A percentile compares a stretch with the other conserved stretches of the same genome.
phyloP scores from a whole-genome alignment of 2,888 invertebrate species.

The Colostygia pectinataria region DNA sequence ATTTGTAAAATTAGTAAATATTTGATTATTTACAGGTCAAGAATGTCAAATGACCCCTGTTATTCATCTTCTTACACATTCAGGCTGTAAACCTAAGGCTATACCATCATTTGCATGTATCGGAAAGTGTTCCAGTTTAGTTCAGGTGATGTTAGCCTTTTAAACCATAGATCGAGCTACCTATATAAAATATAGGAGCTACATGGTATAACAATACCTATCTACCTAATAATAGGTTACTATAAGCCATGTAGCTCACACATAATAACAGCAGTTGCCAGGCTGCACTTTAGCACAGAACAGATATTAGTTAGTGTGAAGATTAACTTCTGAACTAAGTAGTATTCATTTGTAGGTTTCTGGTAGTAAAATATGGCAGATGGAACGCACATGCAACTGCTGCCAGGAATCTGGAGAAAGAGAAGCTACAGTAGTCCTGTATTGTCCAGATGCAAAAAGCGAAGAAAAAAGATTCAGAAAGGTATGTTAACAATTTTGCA shows the following conservation, averaged over 20 bases:
- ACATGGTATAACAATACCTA: too few species aligned
- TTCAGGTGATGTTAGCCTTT: conserved; percentile 94
- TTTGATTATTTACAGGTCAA: conserved; percentile 73
- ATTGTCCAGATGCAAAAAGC: conserved; percentile 94
- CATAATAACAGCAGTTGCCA: too few species aligned
- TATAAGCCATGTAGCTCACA: too few species aligned
- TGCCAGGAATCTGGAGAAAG: conserved; percentile 97
- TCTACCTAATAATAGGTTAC: too few species aligned
- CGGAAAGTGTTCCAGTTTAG: conserved; percentile 94
- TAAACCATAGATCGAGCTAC: too few species aligned
- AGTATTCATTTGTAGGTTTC: conserved; percentile 92
- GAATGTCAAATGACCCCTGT: conserved; percentile 96
- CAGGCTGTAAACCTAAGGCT: conserved; percentile 95
- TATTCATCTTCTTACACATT: conserved; percentile 94
- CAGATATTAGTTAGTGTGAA: too few species aligned
- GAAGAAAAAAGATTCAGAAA: conserved; percentile 93
- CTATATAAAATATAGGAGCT: too few species aligned
- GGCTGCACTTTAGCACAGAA: too few species aligned
- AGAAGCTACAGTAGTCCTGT: conserved; percentile 93
- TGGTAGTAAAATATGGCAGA: conserved; percentile 97
- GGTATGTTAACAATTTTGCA: too few species aligned
- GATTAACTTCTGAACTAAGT: too few species aligned
- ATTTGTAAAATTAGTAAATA: too few species aligned
- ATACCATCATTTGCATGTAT: conserved; percentile 97
- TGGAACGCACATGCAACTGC: conserved; percentile 97